Conservation (phyloP, 2,888 invertebrate genomes). For the Leuctra nigra region DNA sequence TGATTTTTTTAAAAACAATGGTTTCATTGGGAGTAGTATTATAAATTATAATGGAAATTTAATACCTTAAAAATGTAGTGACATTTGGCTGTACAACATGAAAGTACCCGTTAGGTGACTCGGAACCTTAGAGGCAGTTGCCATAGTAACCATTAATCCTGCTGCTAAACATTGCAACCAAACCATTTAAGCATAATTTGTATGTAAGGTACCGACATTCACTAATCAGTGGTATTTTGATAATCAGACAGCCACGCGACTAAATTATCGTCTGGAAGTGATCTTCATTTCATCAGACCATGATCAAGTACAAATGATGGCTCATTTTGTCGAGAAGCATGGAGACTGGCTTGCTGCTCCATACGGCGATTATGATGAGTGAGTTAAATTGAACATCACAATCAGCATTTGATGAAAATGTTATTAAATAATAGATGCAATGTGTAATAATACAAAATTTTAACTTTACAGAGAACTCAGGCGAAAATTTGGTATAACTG, state of each 20-base stretch:
- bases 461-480: constrained; percentile 1
- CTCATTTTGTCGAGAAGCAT: background rate
- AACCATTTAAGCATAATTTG: background rate
- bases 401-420: background rate
- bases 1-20: too few species aligned
- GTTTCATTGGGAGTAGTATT: too few species aligned
- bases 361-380: too few species aligned
- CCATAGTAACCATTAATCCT: too few species aligned
- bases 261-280: background rate
- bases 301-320: constrained; percentile 6
- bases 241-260: background rate
- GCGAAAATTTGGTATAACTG: constrained; percentile 1
- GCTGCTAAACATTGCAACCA: background rate
- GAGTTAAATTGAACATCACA: background rate
- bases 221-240: background rate
- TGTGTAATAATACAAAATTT: background rate
- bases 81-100: too few species aligned
- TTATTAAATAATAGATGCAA: background rate
- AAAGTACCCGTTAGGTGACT: too few species aligned
- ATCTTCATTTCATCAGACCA: constrained; percentile 6
- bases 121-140: too few species aligned
- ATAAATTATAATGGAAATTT: too few species aligned
- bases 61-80: too few species aligned
- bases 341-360: constrained; percentile 10
- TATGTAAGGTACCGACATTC: background rate